Percentiles rank a stretch among this genome's conserved stretches.
Evolutionary conservation across 2,113 vertebrate species (phyloP).

Genomic region (Tylochromis polylepis): DNA sequence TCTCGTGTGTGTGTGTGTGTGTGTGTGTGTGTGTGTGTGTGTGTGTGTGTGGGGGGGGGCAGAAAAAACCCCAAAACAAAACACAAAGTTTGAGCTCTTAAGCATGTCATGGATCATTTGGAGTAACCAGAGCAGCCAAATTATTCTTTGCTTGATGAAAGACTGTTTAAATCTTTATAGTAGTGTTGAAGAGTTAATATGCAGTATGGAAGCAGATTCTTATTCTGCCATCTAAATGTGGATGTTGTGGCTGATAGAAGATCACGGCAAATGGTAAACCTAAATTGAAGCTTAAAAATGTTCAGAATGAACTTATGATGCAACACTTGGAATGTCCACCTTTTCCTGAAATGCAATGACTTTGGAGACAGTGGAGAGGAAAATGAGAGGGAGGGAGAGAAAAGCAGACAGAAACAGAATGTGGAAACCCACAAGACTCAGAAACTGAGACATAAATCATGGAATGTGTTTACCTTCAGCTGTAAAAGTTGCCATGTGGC

Average conservation of each 20-base stretch:
- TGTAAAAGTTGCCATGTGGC: not conserved
- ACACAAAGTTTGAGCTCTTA: not conserved
- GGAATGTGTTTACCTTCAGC: not conserved
- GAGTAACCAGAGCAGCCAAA: not conserved
- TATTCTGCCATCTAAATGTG: not conserved
- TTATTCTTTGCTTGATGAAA: not conserved
- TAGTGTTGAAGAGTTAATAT: not conserved
- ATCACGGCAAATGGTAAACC: not conserved
- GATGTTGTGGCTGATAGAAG: not conserved
- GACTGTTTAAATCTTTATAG: not conserved
- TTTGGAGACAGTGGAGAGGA: not conserved
- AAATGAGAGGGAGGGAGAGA: not conserved
- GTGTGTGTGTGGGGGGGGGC: too few species aligned
- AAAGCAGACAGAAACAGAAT: not conserved
- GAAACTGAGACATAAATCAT: not conserved
- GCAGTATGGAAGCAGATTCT: not conserved
- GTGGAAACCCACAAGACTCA: not conserved
- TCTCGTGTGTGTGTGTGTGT: not conserved
- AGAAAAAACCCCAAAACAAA: not conserved
- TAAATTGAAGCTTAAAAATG: not conserved
- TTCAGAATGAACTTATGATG: not conserved
- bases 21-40: too few species aligned
- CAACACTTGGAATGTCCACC: not conserved
- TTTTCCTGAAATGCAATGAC: not conserved
- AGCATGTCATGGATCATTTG: not conserved